Base-by-base conservation (phyloP, 2,888 invertebrate species). In the Athripsodes cinereus region DNA sequence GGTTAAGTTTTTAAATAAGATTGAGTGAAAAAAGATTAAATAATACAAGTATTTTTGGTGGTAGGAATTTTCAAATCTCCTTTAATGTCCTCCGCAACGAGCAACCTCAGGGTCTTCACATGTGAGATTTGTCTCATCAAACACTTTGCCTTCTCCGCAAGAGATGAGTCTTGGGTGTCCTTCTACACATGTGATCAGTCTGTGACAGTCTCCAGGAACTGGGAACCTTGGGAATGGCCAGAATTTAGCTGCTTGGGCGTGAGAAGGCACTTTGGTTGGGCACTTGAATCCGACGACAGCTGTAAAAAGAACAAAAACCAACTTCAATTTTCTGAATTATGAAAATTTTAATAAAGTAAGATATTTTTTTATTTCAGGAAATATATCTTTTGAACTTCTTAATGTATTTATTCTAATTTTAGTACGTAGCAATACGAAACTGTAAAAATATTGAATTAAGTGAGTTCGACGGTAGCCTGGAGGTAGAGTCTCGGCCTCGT, bases 161-260 rank as follows among this genome's bases (percentile, higher is more conserved):
- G 88, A 83, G 68, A 93, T 89, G 64, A 95, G 82, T 61, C 95
- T 84, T 2, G 95, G 95, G 71, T 88, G 85, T 22, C 92, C 91
- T 67, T 93, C 90, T 46, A 95, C 94, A 71, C 95, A 95, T 61
- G 93, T 93, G 72, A 95, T 92, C 64, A 94, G 81, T 59, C 88
- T 84, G 70, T 88, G 88, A 71, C 92, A 91, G 73, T 93, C 92
- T 16, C 91, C 90, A 48, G 90, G 88, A 11, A 93, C 90, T 2
- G 93, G 83, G 78, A 92, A 95, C 65, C 95, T 84, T 31, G 95
- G 95, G 81, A 85, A 93, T 0, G 95, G 95, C 88, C 92, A 91
- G 81, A 93, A 95, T 71, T 88, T 90, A 53, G 92, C 92, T 2
- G 92, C 86, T 58, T 87, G 83, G 16, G 88, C 86, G 70, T 88